These are phyloP conservation scores for Molorchus minor DNA, from an alignment of 2,888 invertebrate species.

Conservation along the genomic window DNA sequence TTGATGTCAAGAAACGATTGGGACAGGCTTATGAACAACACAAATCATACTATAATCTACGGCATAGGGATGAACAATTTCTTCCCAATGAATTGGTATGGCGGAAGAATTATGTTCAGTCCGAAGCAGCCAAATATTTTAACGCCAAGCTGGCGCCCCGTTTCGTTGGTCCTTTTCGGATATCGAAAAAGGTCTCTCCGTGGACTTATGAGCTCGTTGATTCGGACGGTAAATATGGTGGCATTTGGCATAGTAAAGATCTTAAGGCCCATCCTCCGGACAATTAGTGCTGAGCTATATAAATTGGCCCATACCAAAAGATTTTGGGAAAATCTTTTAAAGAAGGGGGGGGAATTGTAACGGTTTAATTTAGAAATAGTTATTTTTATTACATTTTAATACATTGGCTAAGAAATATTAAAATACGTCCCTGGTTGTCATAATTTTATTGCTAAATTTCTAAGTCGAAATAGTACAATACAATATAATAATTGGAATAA, in stretches of 20 bases:
- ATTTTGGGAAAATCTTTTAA: too few species aligned
- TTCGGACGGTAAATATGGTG: not conserved
- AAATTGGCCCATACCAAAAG: too few species aligned
- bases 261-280: not conserved
- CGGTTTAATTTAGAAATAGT: too few species aligned
- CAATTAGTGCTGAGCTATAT: too few species aligned
- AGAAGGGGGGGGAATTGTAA: too few species aligned
- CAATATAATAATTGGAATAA: too few species aligned
- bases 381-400: too few species aligned
- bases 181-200: not conserved
- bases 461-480: too few species aligned
- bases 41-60: not conserved
- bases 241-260: not conserved
- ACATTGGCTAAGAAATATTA: too few species aligned
- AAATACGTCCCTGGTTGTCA: too few species aligned
- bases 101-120: not conserved
- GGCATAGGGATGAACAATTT: not conserved
- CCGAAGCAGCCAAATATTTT: not conserved
- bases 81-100: not conserved
- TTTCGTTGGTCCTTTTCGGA: not conserved
- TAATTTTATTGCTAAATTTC: too few species aligned
- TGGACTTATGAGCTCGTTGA: not conserved
- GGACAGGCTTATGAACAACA: conserved; percentile 1
- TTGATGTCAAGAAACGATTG: not conserved
- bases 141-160: too few species aligned